Percentiles rank a stretch among this genome's conserved stretches.
phyloP scores from a whole-genome alignment of 2,797 vertebrate species.

The Sebastiscus tertius region DNA sequence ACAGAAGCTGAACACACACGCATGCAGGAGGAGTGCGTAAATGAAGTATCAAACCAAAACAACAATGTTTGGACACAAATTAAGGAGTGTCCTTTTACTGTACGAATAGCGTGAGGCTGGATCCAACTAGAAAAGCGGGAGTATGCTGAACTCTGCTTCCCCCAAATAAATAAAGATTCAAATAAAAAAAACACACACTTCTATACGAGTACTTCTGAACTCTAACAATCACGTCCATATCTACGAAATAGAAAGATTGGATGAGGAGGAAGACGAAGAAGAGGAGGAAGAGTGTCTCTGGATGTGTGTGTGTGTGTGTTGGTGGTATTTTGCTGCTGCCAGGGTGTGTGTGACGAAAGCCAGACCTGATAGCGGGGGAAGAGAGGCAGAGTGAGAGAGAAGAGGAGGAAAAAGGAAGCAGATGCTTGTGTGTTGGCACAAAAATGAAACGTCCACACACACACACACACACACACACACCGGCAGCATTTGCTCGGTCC shows the following conservation, averaged over 20 bases:
- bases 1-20: background rate
- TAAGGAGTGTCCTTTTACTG: background rate
- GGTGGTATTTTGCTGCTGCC: constrained; percentile 41
- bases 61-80: constrained; percentile 28
- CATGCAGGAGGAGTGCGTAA: background rate
- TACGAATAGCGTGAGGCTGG: background rate
- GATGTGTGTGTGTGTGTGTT: constrained; percentile 11
- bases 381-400: constrained; percentile 33
- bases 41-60: constrained; percentile 25
- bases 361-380: constrained; percentile 59
- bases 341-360: constrained; percentile 54
- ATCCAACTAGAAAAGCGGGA: background rate
- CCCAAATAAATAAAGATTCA: background rate
- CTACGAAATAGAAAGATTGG: background rate
- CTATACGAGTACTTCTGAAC: background rate
- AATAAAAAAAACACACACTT: background rate
- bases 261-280: background rate
- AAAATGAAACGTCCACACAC: constrained; percentile 44
- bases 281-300: background rate
- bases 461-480: constrained; percentile 11
- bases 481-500: background rate
- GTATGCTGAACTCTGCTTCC: background rate
- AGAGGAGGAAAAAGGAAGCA: constrained; percentile 78
- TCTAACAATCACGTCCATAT: background rate
- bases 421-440: constrained; percentile 75